These are phyloP conservation scores for Neomonachus schauinslandi DNA, from an alignment of 2,113 vertebrate genomes.

Conservation along the genomic window DNA sequence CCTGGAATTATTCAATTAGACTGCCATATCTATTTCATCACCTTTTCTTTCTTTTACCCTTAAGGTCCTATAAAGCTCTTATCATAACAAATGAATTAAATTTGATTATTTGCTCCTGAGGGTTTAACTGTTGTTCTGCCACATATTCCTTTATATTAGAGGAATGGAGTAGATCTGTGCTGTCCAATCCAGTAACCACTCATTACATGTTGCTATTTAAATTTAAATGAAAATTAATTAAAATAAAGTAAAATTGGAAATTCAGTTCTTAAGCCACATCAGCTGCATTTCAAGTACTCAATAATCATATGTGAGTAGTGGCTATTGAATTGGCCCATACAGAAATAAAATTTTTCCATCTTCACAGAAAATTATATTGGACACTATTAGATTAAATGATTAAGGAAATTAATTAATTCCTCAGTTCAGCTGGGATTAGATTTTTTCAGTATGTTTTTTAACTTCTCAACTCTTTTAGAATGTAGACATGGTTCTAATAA, in stretches of 20 bases:
- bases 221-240: slow-evolving; percentile 26
- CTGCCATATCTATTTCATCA: not conserved
- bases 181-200: not conserved
- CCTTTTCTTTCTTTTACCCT: not conserved
- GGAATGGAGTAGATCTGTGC: not conserved
- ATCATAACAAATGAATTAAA: slow-evolving; percentile 16
- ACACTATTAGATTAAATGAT: not conserved
- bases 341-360: not conserved
- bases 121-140: not conserved
- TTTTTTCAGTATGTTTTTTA: not conserved
- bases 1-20: not conserved
- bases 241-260: slow-evolving; percentile 43
- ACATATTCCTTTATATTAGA: not conserved
- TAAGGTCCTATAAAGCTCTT: not conserved
- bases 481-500: not conserved
- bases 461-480: not conserved
- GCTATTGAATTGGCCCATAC: not conserved
- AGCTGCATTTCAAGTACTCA: not conserved
- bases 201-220: not conserved
- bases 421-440: not conserved
- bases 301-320: not conserved
- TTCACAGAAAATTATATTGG: not conserved
- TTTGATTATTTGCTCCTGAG: not conserved
- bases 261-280: not conserved
- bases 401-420: not conserved